Evolutionary conservation across 2,797 vertebrate species (phyloP).

Genomic region (Prionace glauca): DNA sequence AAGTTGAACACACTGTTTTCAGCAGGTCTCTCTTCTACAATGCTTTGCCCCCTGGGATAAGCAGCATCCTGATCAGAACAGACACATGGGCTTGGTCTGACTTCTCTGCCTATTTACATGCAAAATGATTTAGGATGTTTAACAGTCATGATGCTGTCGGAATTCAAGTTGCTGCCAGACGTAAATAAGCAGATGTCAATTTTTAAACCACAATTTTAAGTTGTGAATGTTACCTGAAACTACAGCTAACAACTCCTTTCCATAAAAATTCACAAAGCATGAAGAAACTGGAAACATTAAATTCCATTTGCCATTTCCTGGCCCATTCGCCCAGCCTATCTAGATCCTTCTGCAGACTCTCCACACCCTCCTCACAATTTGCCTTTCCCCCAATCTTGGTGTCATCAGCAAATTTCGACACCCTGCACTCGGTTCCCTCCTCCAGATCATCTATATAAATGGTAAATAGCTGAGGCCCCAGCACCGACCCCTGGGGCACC

Average conservation of each 20-base stretch:
- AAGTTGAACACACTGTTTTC: background rate
- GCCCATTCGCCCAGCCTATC: too few species aligned
- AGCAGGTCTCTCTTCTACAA: background rate
- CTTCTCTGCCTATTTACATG: background rate
- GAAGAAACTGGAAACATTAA: background rate
- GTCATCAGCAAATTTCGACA: too few species aligned
- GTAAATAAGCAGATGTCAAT: background rate
- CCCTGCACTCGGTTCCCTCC: too few species aligned
- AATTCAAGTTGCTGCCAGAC: background rate
- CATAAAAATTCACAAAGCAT: background rate
- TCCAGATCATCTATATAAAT: too few species aligned
- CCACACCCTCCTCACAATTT: too few species aligned
- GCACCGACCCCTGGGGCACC: too few species aligned
- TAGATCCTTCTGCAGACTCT: too few species aligned
- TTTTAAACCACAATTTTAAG: background rate
- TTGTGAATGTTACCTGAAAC: background rate
- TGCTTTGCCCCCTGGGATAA: background rate
- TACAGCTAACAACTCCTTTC: background rate
- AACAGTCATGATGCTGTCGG: background rate
- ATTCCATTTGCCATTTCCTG: too few species aligned
- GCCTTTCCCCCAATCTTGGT: too few species aligned
- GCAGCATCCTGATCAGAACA: background rate
- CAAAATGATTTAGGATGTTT: background rate
- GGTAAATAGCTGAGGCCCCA: too few species aligned
- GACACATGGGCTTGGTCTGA: background rate